Conservation (phyloP, 2,888 invertebrate species). For the Homarus gammarus region DNA sequence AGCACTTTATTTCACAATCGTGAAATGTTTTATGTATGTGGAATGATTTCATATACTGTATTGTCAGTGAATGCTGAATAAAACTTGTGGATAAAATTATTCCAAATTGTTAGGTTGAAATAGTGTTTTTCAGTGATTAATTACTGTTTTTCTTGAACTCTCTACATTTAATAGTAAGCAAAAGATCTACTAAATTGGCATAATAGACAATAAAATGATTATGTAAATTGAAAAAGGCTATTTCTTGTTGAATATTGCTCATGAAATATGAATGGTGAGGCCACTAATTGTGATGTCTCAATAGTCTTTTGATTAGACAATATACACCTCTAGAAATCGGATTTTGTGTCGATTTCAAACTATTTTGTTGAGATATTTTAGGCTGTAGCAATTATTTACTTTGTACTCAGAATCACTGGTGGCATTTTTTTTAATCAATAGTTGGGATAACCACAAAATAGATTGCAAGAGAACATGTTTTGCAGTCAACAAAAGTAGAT, state of each 20-base stretch:
- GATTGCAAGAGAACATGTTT: background rate
- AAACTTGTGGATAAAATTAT: too few relatives aligned
- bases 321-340: background rate
- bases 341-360: background rate
- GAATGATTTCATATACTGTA: background rate
- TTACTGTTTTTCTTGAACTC: background rate
- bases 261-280: background rate
- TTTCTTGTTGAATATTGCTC: background rate
- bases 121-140: background rate
- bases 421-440: background rate
- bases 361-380: slow-evolving; percentile 3
- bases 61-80: background rate
- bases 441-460: background rate
- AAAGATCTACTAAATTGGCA: slow-evolving; percentile 43
- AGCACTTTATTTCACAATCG: background rate
- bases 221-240: slow-evolving; percentile 4
- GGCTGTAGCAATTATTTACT: background rate
- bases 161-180: background rate
- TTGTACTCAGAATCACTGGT: background rate
- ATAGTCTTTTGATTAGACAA: background rate
- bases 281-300: background rate
- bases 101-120: background rate
- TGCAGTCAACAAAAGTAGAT: background rate
- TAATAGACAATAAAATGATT: background rate
- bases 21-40: background rate